Base-by-base conservation (phyloP, 2,113 vertebrate species). In the Austrofundulus limnaeus region DNA sequence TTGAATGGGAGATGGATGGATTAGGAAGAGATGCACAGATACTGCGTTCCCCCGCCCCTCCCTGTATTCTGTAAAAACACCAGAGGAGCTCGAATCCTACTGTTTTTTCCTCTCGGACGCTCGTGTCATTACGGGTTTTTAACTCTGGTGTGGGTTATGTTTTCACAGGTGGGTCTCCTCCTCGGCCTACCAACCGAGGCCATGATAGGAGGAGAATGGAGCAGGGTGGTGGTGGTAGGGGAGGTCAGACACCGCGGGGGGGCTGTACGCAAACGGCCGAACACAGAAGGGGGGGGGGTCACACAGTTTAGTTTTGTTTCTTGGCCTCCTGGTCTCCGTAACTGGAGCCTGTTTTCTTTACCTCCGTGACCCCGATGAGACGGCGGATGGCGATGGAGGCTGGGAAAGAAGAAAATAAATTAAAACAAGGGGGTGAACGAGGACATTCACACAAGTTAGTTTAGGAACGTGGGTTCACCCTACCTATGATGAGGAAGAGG, bases 301-400 rank as follows among this genome's bases (percentile, higher is more conserved):
- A 61, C 25, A 61, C 61, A 48, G 28, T 83, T 85, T 92, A 98
- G 46, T 97, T 94, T 87, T 94, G 92, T 89, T 98, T 99, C 94
- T 98, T 98, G 89, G 95, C 90, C 79, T 94, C 95, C 66, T 85
- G 93, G 91, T 98, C 89, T 80, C 97, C 97, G 0, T 99, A 99
- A 90, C 94, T 99, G 85, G 97, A 99, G 82, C 97, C 97, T 46
- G 92, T 93, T 75, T 97, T 97, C 62, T 96, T 96, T 77, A 98
- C 97, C 90, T 98, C 96, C 0, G 97, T 98, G 75, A 98, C 95
- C 63, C 97, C 97, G 69, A 99, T 98, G 75, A 98, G 95, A 74
- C 96, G 95, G 16, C 97, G 95, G 68, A 98, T 96, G 56, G 95
- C 96, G 76, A 99, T 88, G 74, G 96, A 98, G 78, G 95, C 97